These are phyloP conservation scores for Progne subis DNA, from an alignment of 2,113 vertebrate species.

Conservation along the genomic window DNA sequence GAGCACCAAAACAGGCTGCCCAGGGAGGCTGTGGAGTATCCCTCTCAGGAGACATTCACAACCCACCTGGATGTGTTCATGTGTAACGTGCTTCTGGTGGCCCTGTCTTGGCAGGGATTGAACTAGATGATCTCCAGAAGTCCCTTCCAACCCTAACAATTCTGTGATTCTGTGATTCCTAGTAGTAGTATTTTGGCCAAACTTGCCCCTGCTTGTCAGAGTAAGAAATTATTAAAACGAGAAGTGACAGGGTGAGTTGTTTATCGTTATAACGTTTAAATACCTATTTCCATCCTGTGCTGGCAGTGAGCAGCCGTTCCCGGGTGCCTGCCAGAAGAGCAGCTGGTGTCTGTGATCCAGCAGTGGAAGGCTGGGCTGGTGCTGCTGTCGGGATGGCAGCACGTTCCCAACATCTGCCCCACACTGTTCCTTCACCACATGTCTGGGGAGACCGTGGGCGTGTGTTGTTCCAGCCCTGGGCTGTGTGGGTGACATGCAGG, in stretches of 20 bases:
- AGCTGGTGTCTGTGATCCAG: background rate
- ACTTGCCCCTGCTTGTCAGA: background rate
- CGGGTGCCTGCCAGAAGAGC: background rate
- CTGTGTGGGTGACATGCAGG: accelerated
- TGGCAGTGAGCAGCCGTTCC: background rate
- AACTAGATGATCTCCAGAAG: background rate
- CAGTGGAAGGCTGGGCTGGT: background rate
- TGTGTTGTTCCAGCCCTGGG: accelerated
- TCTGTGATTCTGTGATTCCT: background rate
- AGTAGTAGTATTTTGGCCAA: background rate
- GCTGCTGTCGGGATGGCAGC: accelerated
- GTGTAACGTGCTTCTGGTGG: background rate
- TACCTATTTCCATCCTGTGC: accelerated
- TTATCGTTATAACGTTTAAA: background rate
- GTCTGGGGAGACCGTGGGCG: accelerated
- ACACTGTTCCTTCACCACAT: accelerated
- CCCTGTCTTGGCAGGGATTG: background rate
- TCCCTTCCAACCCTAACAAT: background rate
- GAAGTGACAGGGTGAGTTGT: background rate
- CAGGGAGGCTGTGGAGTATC: background rate
- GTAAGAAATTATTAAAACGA: background rate
- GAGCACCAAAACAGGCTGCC: background rate
- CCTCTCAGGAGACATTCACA: background rate
- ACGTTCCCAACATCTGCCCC: background rate
- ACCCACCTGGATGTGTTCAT: background rate